A percentile compares a stretch with the other conserved stretches of the same genome.
Evolutionary conservation across 2,113 vertebrate genomes (phyloP).

Genomic region (Leuciscus idus): DNA sequence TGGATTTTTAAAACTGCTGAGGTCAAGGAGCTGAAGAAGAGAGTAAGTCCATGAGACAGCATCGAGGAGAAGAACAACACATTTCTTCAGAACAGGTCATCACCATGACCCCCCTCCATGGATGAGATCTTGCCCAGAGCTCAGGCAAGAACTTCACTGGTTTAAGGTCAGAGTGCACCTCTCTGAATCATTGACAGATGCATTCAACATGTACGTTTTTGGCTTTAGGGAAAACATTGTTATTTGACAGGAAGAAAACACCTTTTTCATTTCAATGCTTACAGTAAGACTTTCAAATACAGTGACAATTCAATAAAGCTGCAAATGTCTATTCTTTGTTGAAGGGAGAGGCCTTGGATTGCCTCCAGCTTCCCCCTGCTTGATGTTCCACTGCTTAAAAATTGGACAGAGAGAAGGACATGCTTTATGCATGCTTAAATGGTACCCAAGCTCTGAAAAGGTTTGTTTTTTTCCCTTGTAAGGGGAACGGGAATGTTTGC

Average conservation of each 20-base stretch:
- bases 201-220: neutral
- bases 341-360: conserved; percentile 28
- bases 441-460: conserved; percentile 19
- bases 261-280: neutral
- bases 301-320: conserved; percentile 34
- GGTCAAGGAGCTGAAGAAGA: conserved; percentile 20
- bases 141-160: neutral
- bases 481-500: neutral
- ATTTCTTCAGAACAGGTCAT: conserved; percentile 38
- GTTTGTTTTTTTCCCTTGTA: neutral
- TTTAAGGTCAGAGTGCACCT: neutral
- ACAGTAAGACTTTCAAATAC: conserved; percentile 11
- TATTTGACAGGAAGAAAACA: conserved; percentile 24
- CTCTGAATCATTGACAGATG: conserved; percentile 13
- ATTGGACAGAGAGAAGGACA: conserved; percentile 63
- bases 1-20: conserved; percentile 64
- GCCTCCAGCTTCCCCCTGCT: conserved; percentile 5
- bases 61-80: neutral
- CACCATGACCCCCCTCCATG: conserved; percentile 13
- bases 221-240: conserved; percentile 2
- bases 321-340: conserved; percentile 37
- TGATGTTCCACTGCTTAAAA: conserved; percentile 64
- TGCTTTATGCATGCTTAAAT: conserved; percentile 23
- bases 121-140: conserved; percentile 29
- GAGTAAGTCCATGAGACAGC: neutral